A percentile compares a stretch with the other conserved stretches of the same genome.
phyloP scores from a whole-genome alignment of 1,140 invertebrate genomes.

The Amyelois transitella region DNA sequence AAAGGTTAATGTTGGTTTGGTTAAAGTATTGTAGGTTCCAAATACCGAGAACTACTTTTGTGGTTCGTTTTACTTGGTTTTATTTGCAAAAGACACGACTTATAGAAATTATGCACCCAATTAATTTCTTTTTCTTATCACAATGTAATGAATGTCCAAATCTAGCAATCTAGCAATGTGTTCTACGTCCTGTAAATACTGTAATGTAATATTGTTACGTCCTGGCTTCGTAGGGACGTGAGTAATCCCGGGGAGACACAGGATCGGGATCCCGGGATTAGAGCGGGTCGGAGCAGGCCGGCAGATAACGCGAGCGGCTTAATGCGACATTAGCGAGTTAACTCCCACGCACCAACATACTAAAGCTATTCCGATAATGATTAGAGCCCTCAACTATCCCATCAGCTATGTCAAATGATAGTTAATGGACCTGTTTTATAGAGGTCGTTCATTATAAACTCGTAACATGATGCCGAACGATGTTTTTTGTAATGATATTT shows the following conservation, averaged over 20 bases:
- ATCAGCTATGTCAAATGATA: conserved; percentile 12
- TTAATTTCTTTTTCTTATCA: too few relatives aligned
- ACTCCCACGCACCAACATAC: conserved; percentile 18
- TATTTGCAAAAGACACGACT: too few relatives aligned
- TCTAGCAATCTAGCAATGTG: not conserved
- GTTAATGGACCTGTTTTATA: conserved; percentile 6
- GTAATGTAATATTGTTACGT: conserved; percentile 19
- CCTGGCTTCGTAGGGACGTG: conserved; percentile 19
- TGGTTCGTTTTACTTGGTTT: not conserved
- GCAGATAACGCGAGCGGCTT: conserved; percentile 30
- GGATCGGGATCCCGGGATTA: conserved; percentile 27
- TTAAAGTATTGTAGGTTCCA: too few relatives aligned
- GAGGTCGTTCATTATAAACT: not conserved
- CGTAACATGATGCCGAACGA: too few relatives aligned
- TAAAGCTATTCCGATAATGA: conserved; percentile 25
- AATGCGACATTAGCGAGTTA: conserved; percentile 37
- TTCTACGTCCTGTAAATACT: conserved; percentile 16
- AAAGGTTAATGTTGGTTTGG: too few relatives aligned
- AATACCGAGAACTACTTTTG: not conserved
- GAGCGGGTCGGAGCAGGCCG: conserved; percentile 18
- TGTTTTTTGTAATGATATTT: too few relatives aligned
- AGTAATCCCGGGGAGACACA: conserved; percentile 32
- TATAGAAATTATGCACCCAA: too few relatives aligned
- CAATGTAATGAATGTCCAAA: not conserved
- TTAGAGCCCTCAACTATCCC: conserved; percentile 17